Evolutionary conservation across 2,113 vertebrate species (phyloP), one percentile per base, ranked within the genome.

Genomic region (Chrysemys picta): DNA sequence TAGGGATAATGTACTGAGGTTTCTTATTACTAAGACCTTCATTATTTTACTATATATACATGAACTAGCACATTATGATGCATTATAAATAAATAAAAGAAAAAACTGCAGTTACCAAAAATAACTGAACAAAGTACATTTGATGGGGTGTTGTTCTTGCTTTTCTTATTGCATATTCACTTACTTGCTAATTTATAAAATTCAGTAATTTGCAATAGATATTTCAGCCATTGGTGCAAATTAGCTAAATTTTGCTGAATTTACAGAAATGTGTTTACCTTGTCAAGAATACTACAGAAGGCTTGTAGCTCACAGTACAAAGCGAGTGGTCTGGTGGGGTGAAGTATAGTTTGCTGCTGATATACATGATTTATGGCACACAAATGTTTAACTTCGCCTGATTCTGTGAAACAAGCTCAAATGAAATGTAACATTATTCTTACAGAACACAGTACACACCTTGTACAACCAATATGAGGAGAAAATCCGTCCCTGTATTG

Each of bases 401-500:
- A 72, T 38, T 72, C 65, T 72, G n/a, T 72, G 65, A 72, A 72
- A 72, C 19, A 21, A 72, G 17, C 17, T 21, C 17, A 72, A 88
- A 83, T 27, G 88, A 5, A 94, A 19, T 89, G 2, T 53, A 49
- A 81, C 1, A 49, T 84, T 94, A 85, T 72, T 91, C 52, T 6
- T 57, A 38, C 72, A 90, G 94, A 81, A 59, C 5, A 24, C 47
- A 10, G 29, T 80, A 38, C 80, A 17, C 56, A 65, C 4, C 65
- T 87, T 95, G 80, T 27, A 17, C 3, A 3, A 6, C 81, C 83
- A 92, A 24, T 89, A 95, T 42, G 89, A 97, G 52, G 91, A 96
- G 91, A 97, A 93, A 85, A 91, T 97, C 62, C 95, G 82, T 0
- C 96, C 97, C 6, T 97, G 86, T 79, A 96, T 80, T 19, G 98